Base-by-base conservation (phyloP, 2,888 invertebrate species). In the Diarsia brunnea region DNA sequence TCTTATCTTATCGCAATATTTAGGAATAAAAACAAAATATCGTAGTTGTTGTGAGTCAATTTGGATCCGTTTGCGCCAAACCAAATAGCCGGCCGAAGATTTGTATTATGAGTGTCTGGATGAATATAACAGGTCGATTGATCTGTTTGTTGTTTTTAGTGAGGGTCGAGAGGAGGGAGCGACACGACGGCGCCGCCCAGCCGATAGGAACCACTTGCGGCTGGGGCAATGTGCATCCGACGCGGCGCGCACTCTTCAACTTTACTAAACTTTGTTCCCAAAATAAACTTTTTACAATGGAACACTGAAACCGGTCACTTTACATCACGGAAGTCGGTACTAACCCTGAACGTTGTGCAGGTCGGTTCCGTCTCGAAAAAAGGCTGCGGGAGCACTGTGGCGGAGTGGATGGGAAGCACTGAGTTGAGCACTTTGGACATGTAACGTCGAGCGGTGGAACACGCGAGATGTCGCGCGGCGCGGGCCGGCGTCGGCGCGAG, bases 131-230 rank as follows among this genome's bases (percentile, higher is more conserved):
- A 94, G 93, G 92, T 92, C 94, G 93, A 95, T 95, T 94, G 94
- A 95, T 95, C 94, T 96, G 96, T 96, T 96, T 96, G 95, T 96
- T 96, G 95, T 96, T 95, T 95, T 94, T 93, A 94, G 93, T 92
- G 90, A 91, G 92, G 92, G 94, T 91, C 92, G 93, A 91, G 93
- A 93, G 93, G 91, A 92, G 92, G 91, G 93, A 94, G 94, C 95
- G 95, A 92, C 95, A 90, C 90, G 91, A 90, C 94, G 96, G 95
- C 95, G 95, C 95, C 96, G 92, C 92, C 91, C 93, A 92, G 92
- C 93, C 93, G 94, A 90, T 93, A 91, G 92, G 92, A 94, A 94
- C 93, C 95, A 94, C 95, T 94, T 93, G 95, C 93, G 91, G 93
- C 93, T 91, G 93, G 88, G 92, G 93, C 93, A 92, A 93, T 93